These are phyloP conservation scores for Labeo calbasu DNA, from an alignment of 2,797 vertebrate genomes.

Conservation along the genomic window DNA sequence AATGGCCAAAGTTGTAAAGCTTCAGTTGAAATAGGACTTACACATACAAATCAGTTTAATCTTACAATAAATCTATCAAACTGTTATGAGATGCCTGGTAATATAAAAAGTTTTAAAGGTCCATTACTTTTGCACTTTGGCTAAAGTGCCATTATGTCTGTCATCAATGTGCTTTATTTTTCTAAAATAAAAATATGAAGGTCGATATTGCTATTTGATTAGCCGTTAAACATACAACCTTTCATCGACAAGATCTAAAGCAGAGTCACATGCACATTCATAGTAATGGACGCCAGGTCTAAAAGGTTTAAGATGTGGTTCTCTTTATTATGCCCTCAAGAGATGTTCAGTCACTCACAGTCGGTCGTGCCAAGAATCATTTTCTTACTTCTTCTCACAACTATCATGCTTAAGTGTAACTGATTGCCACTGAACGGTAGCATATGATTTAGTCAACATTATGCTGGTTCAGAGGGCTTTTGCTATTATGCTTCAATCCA, in stretches of 20 bases:
- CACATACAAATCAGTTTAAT: conserved; percentile 16
- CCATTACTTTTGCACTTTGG: conserved; percentile 13
- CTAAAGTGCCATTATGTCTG: conserved; percentile 13
- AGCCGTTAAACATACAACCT: conserved; percentile 26
- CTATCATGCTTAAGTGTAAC: conserved; percentile 62
- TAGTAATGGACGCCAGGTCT: conserved; percentile 28
- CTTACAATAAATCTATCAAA: conserved; percentile 1
- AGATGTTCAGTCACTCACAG: conserved; percentile 40
- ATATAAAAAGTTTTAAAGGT: not conserved
- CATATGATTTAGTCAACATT: conserved; percentile 69
- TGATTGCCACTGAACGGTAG: conserved; percentile 71
- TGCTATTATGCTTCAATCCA: conserved; percentile 62
- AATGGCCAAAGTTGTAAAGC: conserved; percentile 1
- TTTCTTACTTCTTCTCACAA: conserved; percentile 55
- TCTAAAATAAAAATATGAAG: conserved; percentile 1
- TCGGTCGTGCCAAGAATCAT: conserved; percentile 44
- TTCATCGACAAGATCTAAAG: conserved; percentile 24
- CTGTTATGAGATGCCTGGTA: conserved; percentile 9
- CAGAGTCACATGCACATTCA: conserved; percentile 13
- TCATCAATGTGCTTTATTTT: not conserved
- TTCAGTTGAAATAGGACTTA: conserved; percentile 2
- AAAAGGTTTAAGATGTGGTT: conserved; percentile 36
- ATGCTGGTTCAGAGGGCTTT: conserved; percentile 63
- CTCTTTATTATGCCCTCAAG: conserved; percentile 33
- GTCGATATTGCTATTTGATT: conserved; percentile 22